Conservation (phyloP, 2,797 vertebrate species). For the Catharus ustulatus region DNA sequence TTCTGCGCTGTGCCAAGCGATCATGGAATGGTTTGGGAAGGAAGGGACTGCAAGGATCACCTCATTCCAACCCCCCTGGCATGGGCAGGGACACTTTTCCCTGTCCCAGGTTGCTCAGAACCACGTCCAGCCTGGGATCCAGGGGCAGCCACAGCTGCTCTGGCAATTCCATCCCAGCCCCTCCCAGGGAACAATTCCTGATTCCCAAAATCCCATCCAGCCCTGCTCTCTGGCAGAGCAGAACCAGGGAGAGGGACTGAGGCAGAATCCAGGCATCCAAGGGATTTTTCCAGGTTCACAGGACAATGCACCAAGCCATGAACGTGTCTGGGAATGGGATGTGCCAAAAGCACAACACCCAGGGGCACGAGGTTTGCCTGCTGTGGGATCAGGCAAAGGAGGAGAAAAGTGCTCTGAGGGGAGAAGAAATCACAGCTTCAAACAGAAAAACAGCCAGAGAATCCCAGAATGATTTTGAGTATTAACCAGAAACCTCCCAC, state of each 20-base stretch:
- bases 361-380: neutral
- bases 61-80: accelerated
- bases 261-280: neutral
- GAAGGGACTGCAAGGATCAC: accelerated
- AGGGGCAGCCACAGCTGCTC: neutral
- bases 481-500: too few relatives aligned
- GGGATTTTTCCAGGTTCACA: neutral
- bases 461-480: neutral
- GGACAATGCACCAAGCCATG: too few relatives aligned
- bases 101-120: neutral
- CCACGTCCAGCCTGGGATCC: neutral
- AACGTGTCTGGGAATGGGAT: neutral
- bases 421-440: neutral
- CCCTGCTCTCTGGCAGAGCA: accelerated
- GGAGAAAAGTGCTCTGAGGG: neutral
- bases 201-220: neutral
- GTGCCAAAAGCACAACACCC: neutral
- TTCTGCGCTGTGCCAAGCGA: neutral
- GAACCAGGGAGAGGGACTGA: neutral
- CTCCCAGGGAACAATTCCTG: accelerated
- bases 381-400: neutral
- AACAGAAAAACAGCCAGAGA: neutral
- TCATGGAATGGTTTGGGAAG: neutral
- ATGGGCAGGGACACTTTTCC: neutral
- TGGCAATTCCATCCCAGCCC: neutral